Percentiles rank a stretch among this genome's conserved stretches.
Evolutionary conservation across 2,888 invertebrate genomes (phyloP).

Genomic region (Tenthredo scrophulariae): DNA sequence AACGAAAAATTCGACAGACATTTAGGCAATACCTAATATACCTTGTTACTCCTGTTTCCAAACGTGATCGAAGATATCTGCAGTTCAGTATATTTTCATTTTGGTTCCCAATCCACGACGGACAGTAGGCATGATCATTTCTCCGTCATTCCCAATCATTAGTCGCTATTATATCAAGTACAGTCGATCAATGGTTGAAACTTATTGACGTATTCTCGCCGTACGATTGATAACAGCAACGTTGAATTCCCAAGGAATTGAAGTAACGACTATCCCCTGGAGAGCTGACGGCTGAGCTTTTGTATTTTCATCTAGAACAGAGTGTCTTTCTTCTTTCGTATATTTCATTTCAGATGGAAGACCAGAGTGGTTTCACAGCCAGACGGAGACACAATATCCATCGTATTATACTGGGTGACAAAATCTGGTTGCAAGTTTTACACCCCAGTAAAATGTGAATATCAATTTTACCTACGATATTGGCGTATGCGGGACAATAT

Average conservation of each 20-base stretch:
- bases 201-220: neutral
- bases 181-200: neutral
- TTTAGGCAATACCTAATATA: neutral
- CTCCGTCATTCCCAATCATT: neutral
- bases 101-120: too few relatives aligned
- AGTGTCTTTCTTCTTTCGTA: slow-evolving; percentile 7
- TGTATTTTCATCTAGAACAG: neutral
- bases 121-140: neutral
- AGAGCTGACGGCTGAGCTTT: slow-evolving; percentile 1
- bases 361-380: neutral
- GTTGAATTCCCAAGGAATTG: neutral
- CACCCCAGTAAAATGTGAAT: neutral
- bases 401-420: neutral
- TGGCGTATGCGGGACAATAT: neutral
- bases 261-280: neutral
- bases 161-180: neutral
- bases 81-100: too few relatives aligned
- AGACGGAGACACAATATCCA: neutral
- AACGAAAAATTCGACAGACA: neutral
- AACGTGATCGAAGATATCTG: neutral
- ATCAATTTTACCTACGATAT: neutral
- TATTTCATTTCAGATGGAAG: neutral
- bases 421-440: neutral
- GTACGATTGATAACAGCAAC: neutral
- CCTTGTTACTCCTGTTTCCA: neutral